A percentile compares a stretch with the other conserved stretches of the same genome.
phyloP scores from a whole-genome alignment of 2,888 invertebrate genomes.

The Chironomus tentans region DNA sequence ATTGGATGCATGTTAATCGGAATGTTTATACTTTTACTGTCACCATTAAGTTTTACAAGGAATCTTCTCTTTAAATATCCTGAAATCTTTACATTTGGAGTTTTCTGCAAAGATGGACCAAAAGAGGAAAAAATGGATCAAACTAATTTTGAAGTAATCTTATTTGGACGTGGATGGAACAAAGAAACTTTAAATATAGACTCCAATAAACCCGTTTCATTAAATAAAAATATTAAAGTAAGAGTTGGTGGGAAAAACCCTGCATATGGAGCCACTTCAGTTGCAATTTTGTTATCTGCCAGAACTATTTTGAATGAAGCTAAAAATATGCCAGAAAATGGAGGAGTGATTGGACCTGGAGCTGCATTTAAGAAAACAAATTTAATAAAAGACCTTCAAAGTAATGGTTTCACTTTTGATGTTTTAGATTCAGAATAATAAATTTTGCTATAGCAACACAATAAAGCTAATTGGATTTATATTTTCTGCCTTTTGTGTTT shows the following conservation, averaged over 20 bases:
- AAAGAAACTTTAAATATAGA: conserved; percentile 45
- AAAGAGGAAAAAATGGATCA: conserved; percentile 50
- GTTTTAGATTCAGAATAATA: conserved; percentile 37
- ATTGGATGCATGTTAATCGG: conserved; percentile 49
- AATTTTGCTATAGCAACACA: too few relatives aligned
- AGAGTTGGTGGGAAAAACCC: conserved; percentile 48
- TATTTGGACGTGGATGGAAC: conserved; percentile 73
- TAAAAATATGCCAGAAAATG: conserved; percentile 70
- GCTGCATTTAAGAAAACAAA: conserved; percentile 75
- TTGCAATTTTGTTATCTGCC: conserved; percentile 62
- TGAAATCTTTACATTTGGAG: conserved; percentile 60
- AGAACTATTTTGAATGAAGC: conserved; percentile 64
- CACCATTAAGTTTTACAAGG: conserved; percentile 54
- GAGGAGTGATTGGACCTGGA: conserved; percentile 80
- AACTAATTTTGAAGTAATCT: conserved; percentile 54
- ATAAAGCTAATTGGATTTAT: too few relatives aligned
- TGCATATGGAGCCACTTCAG: conserved; percentile 76
- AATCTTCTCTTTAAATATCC: conserved; percentile 59
- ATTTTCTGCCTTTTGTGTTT: too few relatives aligned
- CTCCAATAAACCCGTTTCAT: conserved; percentile 44
- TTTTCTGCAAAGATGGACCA: conserved; percentile 58
- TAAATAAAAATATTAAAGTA: conserved; percentile 55
- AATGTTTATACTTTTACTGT: conserved; percentile 50
- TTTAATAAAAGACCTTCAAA: conserved; percentile 61
- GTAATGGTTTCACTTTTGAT: conserved; percentile 64